These are phyloP conservation scores for Formica selysi DNA, from an alignment of 1,140 invertebrate genomes.

Conservation along the genomic window DNA sequence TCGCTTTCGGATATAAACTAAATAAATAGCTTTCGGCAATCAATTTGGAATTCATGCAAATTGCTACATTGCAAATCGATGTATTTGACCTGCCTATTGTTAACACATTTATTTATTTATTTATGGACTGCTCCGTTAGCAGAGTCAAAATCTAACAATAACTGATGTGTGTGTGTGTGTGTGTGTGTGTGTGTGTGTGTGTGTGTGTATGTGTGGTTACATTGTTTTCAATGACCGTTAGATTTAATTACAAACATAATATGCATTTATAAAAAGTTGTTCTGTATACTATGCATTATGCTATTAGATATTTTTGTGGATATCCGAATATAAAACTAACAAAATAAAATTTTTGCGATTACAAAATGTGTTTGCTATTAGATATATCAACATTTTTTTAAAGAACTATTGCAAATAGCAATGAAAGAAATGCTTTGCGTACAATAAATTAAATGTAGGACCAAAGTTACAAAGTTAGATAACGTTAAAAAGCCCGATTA, in stretches of 20 bases:
- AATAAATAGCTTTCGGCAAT: slow-evolving; percentile 47
- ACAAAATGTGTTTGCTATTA: neutral
- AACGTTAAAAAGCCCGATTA: slow-evolving; percentile 34
- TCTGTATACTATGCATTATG: neutral
- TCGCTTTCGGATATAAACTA: slow-evolving; percentile 37
- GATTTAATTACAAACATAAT: slow-evolving; percentile 22
- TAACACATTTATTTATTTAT: slow-evolving; percentile 41
- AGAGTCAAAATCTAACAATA: neutral
- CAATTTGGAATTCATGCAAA: slow-evolving; percentile 36
- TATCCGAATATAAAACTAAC: neutral
- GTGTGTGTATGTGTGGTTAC: neutral
- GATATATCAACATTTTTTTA: neutral
- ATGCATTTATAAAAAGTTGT: neutral
- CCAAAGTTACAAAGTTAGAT: neutral
- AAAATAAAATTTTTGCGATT: neutral
- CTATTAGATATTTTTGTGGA: neutral
- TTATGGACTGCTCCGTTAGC: neutral
- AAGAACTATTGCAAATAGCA: neutral
- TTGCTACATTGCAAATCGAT: slow-evolving; percentile 19
- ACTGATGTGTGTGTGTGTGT: neutral
- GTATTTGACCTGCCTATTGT: slow-evolving; percentile 27
- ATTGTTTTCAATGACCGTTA: slow-evolving; percentile 29
- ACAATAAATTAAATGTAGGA: neutral
- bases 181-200: no score
- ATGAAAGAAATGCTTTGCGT: neutral